Evolutionary conservation across 1,140 invertebrate species (phyloP).

Genomic region (Zophobas atratus): DNA sequence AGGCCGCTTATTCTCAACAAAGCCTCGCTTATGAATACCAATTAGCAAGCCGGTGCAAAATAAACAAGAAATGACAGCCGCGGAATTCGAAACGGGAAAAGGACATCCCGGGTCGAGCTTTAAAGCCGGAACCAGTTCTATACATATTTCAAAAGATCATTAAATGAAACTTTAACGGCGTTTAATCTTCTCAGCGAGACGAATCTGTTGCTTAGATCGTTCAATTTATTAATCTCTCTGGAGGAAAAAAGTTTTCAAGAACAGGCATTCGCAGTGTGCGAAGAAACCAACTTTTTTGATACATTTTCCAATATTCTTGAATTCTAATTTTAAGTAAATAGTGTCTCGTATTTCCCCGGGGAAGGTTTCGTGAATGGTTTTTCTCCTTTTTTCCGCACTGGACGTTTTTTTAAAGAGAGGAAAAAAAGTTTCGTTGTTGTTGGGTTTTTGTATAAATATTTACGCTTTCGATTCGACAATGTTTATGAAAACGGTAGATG

Average conservation of each 20-base stretch:
- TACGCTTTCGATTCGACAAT: slow-evolving; percentile 9
- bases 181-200: slow-evolving; percentile 7
- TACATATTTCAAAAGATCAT: background rate
- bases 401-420: too few relatives aligned
- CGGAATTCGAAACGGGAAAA: background rate
- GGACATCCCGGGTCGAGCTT: too few relatives aligned
- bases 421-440: slow-evolving; percentile 9
- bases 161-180: slow-evolving; percentile 12
- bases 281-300: slow-evolving; percentile 10
- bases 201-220: background rate
- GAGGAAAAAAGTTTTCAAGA: background rate
- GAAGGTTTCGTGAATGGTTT: background rate
- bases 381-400: too few relatives aligned
- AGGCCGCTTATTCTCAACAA: background rate
- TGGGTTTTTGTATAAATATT: slow-evolving; percentile 19
- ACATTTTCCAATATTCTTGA: slow-evolving; percentile 14
- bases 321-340: slow-evolving; percentile 36
- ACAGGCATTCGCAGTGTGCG: background rate
- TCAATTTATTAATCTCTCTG: slow-evolving; percentile 7
- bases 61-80: too few relatives aligned
- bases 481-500: slow-evolving; percentile 2
- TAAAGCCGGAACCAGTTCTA: background rate
- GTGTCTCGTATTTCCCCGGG: slow-evolving; percentile 31
- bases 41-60: background rate
- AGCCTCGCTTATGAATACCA: background rate